Base-by-base conservation (phyloP, 2,888 invertebrate genomes). In the Ennomos quercinarius region DNA sequence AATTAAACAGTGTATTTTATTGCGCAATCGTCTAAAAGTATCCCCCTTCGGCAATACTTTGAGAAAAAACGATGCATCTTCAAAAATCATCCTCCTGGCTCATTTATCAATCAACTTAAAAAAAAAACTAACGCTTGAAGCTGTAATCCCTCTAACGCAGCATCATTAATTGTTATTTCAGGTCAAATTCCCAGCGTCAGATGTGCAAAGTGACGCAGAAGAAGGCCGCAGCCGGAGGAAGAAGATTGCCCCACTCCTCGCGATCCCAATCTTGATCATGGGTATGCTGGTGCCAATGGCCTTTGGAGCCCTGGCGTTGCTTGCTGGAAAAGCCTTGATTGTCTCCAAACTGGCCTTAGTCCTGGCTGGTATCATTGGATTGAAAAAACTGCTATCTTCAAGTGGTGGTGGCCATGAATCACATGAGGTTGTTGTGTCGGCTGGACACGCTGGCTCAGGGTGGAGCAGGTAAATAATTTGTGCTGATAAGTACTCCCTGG, bases 311-410 rank as follows among this genome's bases (percentile, higher is more conserved):
- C 84, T 97, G 34, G 97, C 97, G 13, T 93, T 97, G 50, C 83
- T 97, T 55, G 97, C 97, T 43, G 97, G 97, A 70, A 97, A 97
- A 84, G 97, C 97, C 42, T 86, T 97, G 66, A 97, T 97, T 71
- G 96, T 97, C 47, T 96, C 97, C 67, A 97, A 97, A 80, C 86
- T 97, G 70, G 97, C 97, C 0, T 85, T 97, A 53, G 96, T 97
- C 0, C 88, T 97, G 49, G 97, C 97, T 60, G 96, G 95, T 68
- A 97, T 97, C 73, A 96, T 97, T 70, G 97, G 97, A 3, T 91
- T 97, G 83, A 97, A 97, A 93, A 97, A 97, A 76, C 93, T 97
- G 36, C 91, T 97, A 45, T 95, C 95, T 17, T 93, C 95, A 2
- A 94, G 94, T 37, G 94, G 94, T 8, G 94, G 94, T 57, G 94